These are phyloP conservation scores for Pipistrellus nathusii DNA, from an alignment of 2,797 vertebrate species.

Conservation along the genomic window DNA sequence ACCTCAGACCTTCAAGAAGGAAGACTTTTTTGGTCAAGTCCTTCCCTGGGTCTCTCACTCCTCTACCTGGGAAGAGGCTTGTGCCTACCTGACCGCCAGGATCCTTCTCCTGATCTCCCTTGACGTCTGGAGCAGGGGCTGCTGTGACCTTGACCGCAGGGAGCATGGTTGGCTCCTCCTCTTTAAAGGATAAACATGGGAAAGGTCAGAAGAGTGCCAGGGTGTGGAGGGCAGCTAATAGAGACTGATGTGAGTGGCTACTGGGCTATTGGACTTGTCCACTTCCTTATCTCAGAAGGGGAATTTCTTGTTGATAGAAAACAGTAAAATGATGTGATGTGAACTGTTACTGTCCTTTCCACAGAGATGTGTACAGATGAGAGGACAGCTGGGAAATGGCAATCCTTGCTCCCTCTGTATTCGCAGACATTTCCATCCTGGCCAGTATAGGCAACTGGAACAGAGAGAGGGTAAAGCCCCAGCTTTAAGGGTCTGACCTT, in stretches of 20 bases:
- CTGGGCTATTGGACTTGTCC: background rate
- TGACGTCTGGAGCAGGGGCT: constrained; percentile 53
- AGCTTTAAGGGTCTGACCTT: background rate
- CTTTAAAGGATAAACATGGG: constrained; percentile 78
- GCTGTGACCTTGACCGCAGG: constrained; percentile 62
- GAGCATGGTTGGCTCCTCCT: constrained; percentile 75
- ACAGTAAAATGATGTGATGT: background rate
- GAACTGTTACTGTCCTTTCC: background rate
- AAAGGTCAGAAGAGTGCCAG: constrained; percentile 49
- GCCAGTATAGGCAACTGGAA: background rate
- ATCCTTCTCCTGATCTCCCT: constrained; percentile 70
- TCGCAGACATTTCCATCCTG: background rate
- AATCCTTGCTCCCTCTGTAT: background rate
- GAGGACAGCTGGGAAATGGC: background rate
- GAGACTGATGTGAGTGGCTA: background rate
- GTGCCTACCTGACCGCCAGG: constrained; percentile 74
- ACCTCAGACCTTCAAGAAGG: background rate
- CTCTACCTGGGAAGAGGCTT: constrained; percentile 19
- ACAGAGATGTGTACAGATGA: background rate
- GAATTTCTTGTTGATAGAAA: background rate
- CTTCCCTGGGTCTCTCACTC: constrained; percentile 19
- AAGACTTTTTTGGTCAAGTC: background rate
- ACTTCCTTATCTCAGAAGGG: background rate
- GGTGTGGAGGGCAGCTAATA: background rate
- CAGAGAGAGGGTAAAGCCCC: background rate